Evolutionary conservation across 2,113 vertebrate species (phyloP).

Genomic region (Scomber scombrus): DNA sequence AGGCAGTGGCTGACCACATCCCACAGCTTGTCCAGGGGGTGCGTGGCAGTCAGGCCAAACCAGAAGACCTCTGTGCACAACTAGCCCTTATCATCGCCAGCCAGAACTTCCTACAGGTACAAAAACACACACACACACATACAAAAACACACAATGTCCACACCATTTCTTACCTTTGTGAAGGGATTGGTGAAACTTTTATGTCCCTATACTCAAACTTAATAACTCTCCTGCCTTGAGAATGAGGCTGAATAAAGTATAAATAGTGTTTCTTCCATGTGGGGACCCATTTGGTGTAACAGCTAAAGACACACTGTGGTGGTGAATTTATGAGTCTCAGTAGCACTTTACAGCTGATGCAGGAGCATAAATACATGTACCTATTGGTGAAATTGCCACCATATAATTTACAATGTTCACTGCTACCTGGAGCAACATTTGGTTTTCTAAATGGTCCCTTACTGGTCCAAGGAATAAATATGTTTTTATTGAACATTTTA

Average conservation of each 20-base stretch:
- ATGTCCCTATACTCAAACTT: background rate
- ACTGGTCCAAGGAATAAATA: background rate
- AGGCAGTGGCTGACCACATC: slow-evolving; percentile 98
- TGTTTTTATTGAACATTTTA: background rate
- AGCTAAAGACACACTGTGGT: slow-evolving; percentile 24
- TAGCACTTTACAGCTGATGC: background rate
- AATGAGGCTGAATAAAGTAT: slow-evolving; percentile 67
- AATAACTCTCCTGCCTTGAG: slow-evolving; percentile 32
- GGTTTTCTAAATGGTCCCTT: background rate
- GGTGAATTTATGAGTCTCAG: slow-evolving; percentile 16
- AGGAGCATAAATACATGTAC: slow-evolving; percentile 4
- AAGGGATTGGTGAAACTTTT: slow-evolving; percentile 36
- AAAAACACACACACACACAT: background rate
- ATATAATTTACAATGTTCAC: slow-evolving; percentile 9
- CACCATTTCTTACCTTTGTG: slow-evolving; percentile 4
- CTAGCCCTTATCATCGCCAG: slow-evolving; percentile 96
- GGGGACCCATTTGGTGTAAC: slow-evolving; percentile 38
- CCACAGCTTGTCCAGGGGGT: slow-evolving; percentile 97
- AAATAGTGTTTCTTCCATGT: slow-evolving; percentile 60
- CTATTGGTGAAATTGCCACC: background rate
- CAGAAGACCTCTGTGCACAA: slow-evolving; percentile 95
- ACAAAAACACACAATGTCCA: background rate
- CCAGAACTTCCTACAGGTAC: slow-evolving; percentile 98
- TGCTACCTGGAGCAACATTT: background rate
- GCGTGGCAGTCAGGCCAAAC: slow-evolving; percentile 94